A percentile compares a stretch with the other conserved stretches of the same genome.
phyloP scores from a whole-genome alignment of 2,888 invertebrate species.

The Andrena chrysosceles region DNA sequence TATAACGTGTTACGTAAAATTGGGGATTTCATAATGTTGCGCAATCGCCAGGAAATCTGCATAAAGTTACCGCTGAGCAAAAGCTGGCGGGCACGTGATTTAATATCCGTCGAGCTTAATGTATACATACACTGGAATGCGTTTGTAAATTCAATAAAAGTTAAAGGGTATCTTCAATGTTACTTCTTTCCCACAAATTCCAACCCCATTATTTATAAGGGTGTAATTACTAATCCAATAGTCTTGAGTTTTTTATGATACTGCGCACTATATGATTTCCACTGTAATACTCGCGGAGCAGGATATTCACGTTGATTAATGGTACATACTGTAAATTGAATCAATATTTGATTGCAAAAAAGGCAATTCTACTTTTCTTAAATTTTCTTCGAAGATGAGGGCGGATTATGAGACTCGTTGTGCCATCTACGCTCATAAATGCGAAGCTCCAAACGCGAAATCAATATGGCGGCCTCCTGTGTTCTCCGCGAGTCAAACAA shows the following conservation, averaged over 20 bases:
- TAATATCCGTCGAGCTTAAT: neutral
- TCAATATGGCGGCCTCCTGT: constrained; percentile 28
- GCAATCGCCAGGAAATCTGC: constrained; percentile 47
- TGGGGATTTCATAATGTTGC: constrained; percentile 61
- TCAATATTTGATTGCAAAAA: too few species aligned
- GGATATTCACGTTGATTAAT: too few species aligned
- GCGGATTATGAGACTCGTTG: neutral
- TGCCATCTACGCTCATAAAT: neutral
- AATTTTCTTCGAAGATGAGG: too few species aligned
- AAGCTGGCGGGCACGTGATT: neutral
- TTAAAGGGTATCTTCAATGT: neutral
- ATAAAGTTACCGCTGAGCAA: constrained; percentile 31
- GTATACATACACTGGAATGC: neutral
- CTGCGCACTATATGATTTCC: too few species aligned
- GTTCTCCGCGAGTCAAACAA: neutral
- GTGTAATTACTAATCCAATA: too few species aligned
- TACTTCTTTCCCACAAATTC: too few species aligned
- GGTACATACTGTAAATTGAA: too few species aligned
- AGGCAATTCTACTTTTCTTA: too few species aligned
- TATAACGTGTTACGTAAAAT: constrained; percentile 60
- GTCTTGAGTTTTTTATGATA: too few species aligned
- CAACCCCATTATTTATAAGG: too few species aligned
- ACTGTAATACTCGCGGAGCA: too few species aligned
- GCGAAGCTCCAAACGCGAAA: neutral
- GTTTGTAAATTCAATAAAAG: neutral